Base-by-base conservation (phyloP, 1,140 invertebrate species). In the Orius laevigatus region DNA sequence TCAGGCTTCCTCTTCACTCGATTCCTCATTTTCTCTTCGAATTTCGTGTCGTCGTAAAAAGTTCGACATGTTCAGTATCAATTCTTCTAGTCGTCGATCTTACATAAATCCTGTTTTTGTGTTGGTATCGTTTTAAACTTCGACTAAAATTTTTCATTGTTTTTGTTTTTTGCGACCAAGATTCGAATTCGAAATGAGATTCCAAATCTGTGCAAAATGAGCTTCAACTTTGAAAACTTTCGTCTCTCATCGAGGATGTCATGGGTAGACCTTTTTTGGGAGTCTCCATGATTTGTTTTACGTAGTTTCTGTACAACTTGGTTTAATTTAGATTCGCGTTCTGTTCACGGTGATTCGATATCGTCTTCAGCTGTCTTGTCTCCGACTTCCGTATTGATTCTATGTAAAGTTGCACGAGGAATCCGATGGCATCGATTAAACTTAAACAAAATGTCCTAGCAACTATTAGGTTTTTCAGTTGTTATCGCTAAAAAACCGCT, bases 191-290 rank as follows among this genome's bases (percentile, higher is more conserved):
- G n/a, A 31, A 45, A 16, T 18, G 18, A 5, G 43, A 19, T 45
- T 45, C 43, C 8, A 45, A 2, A 10, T 31, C 11, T n/a, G 43
- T n/a, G 43, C 6, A 45, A 31, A 12, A 31, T 45, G 18, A 10
- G n/a, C 43, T 31, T 32, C 11, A 45, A n/a, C n/a, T 32, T 45
- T n/a, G n/a, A n/a, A 45, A 25, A 25, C 32, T 12, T n/a, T 45
- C 43, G 11, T 45, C 43, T 19, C n/a, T 31, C 16, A 32, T 32
- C 43, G n/a, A 45, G 8, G 2, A 31, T 31, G 5, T 45, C 43
- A n/a, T 3, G 43, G 43, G 25, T 45, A 45, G 2, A 18, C 43
- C 6, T 32, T 31, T 31, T 45, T 31, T n/a, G n/a, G 25, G n/a
- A 45, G 10, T 45, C 43, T n/a, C 43, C 43, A 45, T 25, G n/a